phyloP scores from a whole-genome alignment of 2,797 vertebrate genomes.

The Miichthys miiuy region DNA sequence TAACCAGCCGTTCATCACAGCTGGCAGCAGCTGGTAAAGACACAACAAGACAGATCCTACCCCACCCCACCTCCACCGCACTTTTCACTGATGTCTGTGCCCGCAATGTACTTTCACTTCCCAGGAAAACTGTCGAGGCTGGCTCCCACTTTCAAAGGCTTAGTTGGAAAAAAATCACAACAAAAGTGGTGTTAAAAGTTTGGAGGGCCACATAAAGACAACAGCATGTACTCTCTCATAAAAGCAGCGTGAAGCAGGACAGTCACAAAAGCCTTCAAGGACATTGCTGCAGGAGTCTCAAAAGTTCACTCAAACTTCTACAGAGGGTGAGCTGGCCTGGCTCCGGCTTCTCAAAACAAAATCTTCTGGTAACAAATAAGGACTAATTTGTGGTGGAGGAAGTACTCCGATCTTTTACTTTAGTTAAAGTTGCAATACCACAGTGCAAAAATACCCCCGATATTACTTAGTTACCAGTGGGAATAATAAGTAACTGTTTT shows the following conservation, averaged over 20 bases:
- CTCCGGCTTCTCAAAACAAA: constrained; percentile 7
- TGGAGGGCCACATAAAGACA: constrained; percentile 60
- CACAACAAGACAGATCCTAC: constrained; percentile 8
- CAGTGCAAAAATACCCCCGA: neutral
- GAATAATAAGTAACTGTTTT: neutral
- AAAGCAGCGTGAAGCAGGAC: constrained; percentile 69
- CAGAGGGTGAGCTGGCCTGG: constrained; percentile 9
- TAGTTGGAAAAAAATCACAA: constrained; percentile 55
- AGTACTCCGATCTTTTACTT: neutral
- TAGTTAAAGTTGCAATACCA: neutral
- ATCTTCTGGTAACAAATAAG: constrained; percentile 19
- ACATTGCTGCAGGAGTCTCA: constrained; percentile 33
- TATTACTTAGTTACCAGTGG: neutral
- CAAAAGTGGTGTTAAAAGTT: constrained; percentile 67
- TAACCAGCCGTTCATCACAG: constrained; percentile 16
- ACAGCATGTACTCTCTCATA: constrained; percentile 60
- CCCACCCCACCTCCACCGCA: constrained; percentile 13
- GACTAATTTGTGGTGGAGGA: neutral
- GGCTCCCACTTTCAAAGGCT: constrained; percentile 64
- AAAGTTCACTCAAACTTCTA: constrained; percentile 26
- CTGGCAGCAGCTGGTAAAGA: constrained; percentile 39
- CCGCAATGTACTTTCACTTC: constrained; percentile 32
- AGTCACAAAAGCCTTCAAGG: constrained; percentile 55
- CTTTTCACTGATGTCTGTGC: constrained; percentile 45
- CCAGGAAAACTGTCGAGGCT: constrained; percentile 52